Evolutionary conservation across 1,140 invertebrate species (phyloP).

Genomic region (Ylistrum balloti): DNA sequence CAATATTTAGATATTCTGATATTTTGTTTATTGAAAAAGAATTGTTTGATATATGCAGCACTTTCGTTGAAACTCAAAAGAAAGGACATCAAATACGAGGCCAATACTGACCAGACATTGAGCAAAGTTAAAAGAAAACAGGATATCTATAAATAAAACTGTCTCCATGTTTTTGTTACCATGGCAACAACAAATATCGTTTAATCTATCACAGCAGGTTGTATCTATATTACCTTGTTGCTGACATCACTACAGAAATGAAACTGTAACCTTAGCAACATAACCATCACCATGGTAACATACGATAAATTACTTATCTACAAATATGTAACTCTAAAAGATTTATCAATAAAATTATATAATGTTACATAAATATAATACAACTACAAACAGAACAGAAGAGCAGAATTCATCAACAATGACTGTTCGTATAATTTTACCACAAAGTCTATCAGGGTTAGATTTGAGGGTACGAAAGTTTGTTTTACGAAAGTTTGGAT

Average conservation of each 20-base stretch:
- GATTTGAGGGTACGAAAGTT: neutral
- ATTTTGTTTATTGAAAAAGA: slow-evolving; percentile 14
- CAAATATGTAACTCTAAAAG: neutral
- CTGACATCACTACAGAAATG: neutral
- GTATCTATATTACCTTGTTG: neutral
- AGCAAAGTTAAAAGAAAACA: slow-evolving; percentile 29
- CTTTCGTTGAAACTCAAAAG: slow-evolving; percentile 9
- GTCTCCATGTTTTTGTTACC: neutral
- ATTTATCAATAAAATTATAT: neutral
- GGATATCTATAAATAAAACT: slow-evolving; percentile 23
- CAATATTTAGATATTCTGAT: no score
- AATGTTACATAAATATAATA: neutral
- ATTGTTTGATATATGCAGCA: slow-evolving; percentile 19
- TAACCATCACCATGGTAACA: neutral
- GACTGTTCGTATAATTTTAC: neutral
- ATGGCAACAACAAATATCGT: neutral
- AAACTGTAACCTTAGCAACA: neutral
- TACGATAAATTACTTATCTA: neutral
- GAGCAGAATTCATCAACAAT: neutral
- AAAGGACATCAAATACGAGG: neutral
- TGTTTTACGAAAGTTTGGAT: slow-evolving; percentile 18
- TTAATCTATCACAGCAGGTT: slow-evolving; percentile 26
- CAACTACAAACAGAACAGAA: slow-evolving; percentile 1
- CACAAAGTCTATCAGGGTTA: slow-evolving; percentile 6
- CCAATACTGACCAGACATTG: neutral